Evolutionary conservation across 1,140 invertebrate species (phyloP), one percentile per base, ranked within the genome.

Genomic region (Pomacea maculata): DNA sequence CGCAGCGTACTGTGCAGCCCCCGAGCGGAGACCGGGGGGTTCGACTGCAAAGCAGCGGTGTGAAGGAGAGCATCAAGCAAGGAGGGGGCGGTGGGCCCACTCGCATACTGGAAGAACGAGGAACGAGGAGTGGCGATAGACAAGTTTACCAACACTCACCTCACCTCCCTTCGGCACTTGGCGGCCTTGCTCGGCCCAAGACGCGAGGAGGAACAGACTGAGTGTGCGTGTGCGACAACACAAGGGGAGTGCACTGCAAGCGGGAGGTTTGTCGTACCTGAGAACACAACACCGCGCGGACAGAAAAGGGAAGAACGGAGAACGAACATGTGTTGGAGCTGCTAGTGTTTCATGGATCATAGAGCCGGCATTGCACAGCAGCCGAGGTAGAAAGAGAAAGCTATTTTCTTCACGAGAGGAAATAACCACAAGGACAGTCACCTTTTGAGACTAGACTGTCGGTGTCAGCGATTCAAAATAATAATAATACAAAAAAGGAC

Each of bases 141-240:
- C 67, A 70, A 70, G 67, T 70, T 70, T 70, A 70, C 67, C 67
- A 70, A 70, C 67, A 70, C n/a, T 70, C 67, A n/a, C 67, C 67
- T 25, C 67, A 12, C 21, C 67, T 45, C 67, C 29, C 11, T 61
- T 11, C 57, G 57, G 57, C 57, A 61, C 57, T 61, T 61, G 4
- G 57, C 57, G 57, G 57, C 57, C 57, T 11, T 11, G 11, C 11
- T 61, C 57, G 15, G 57, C 57, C 57, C 11, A 61, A 61, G 57
- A 61, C 57, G 57, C 57, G 9, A 1, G 15, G 57, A 61, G 57
- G 9, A 61, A 17, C 11, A 61, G 11, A 61, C 11, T 17, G 57
- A 45, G 57, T 61, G 57, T 61, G 57, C 57, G 11, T 17, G 57
- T 14, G 11, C 11, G 15, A 14, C 57, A 11, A 61, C 57, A 17